Base-by-base conservation (phyloP, 2,888 invertebrate genomes). In the Punctoribates punctum region DNA sequence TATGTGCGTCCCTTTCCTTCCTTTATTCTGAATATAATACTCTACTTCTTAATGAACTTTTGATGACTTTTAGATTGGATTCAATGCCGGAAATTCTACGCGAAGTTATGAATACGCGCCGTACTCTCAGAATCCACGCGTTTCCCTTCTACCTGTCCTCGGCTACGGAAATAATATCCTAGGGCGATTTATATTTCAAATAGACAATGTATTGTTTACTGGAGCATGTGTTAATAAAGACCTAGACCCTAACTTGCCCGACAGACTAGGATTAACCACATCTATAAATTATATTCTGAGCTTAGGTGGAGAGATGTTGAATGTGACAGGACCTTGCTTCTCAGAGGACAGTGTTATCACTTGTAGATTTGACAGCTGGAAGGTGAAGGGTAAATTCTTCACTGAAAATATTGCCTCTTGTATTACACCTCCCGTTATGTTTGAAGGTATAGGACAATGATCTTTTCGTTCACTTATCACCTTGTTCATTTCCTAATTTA, bases 201-300 rank as follows among this genome's bases (percentile, higher is more conserved):
- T 97, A 78, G 96, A 97, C 82, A 96, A 97, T 83, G 92, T 91
- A 82, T 94, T 97, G 82, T 88, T 95, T 83, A 88, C 92, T 82
- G 97, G 95, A 70, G 93, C 93, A 57, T 97, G 96, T 84, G 84
- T 83, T 70, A 85, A 86, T 77, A 81, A 83, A 77, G 78, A 79
- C 34, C 74, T 81, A 20, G 80, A 81, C 27, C 79, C 80, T 3
- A 80, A 81, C n/a, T 77, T 80, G 77, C 77, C 77, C 8, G 80
- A 81, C 20, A 78, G 81, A 73, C 87, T 94, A 77, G 91, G 91
- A 0, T 84, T 95, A 74, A 89, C 92, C 81, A 94, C 94, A 82
- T 94, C 96, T 0, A 96, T 96, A 0, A 95, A 96, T 84, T 94
- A 93, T 82, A 96, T 96, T 3, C 94, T 94, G 83, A 97, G 98